Evolutionary conservation across 2,113 vertebrate genomes (phyloP).

Genomic region (Ovis canadensis): DNA sequence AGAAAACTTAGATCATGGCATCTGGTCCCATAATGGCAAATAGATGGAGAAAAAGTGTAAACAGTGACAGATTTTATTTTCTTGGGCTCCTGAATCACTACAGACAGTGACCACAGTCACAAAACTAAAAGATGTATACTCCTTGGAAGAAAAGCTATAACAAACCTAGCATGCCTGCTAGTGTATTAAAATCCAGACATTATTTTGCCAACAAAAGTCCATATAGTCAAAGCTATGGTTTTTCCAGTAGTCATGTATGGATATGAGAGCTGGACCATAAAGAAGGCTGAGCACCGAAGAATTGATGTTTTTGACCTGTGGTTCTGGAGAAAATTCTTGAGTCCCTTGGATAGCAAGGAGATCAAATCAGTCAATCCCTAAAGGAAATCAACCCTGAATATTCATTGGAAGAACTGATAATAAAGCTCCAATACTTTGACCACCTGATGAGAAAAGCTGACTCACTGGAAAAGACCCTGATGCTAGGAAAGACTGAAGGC

Average conservation of each 20-base stretch:
- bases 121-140: neutral
- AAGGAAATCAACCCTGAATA: neutral
- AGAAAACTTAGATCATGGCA: neutral
- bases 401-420: neutral
- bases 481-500: neutral
- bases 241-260: neutral
- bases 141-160: neutral
- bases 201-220: neutral
- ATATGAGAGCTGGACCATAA: neutral
- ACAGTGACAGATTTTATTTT: neutral
- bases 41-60: neutral
- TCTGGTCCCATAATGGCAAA: neutral
- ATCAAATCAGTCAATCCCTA: neutral
- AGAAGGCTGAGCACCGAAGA: neutral
- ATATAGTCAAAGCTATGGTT: neutral
- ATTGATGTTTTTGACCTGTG: neutral
- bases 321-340: neutral
- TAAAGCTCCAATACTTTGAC: neutral
- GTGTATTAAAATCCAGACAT: neutral
- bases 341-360: neutral
- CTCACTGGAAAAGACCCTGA: neutral
- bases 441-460: neutral
- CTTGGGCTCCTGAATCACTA: neutral
- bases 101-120: neutral
- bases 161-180: neutral